phyloP scores from a whole-genome alignment of 2,797 vertebrate species.

The Bradypodion ventrale region DNA sequence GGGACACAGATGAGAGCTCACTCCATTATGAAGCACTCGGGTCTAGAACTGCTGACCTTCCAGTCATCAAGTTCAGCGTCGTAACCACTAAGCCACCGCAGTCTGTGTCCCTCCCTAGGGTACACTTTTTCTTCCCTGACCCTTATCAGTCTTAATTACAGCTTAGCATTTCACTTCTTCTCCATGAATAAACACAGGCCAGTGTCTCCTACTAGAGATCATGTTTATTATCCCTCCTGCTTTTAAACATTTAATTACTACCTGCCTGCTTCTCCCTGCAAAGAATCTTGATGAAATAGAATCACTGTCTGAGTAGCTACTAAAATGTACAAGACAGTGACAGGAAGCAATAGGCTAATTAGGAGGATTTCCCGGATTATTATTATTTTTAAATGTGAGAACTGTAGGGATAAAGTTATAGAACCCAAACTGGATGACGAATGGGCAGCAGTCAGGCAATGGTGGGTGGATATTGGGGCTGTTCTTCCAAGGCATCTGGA shows the following conservation, averaged over 20 bases:
- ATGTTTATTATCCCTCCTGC: neutral
- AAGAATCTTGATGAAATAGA: neutral
- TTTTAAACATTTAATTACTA: neutral
- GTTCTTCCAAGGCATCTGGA: no score
- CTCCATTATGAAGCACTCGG: no score
- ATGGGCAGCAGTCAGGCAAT: neutral
- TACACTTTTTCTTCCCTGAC: neutral
- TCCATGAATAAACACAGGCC: no score
- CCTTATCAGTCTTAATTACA: neutral
- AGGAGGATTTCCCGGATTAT: neutral
- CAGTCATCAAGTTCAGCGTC: no score
- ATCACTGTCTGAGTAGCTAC: no score
- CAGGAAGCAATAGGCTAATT: neutral
- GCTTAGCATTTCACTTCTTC: neutral
- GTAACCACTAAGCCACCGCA: no score
- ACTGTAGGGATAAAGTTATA: neutral
- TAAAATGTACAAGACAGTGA: neutral
- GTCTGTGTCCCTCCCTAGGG: neutral
- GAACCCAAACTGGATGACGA: neutral
- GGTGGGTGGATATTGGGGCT: no score
- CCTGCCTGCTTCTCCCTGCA: neutral
- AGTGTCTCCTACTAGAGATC: neutral
- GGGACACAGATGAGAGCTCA: no score
- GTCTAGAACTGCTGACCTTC: no score
- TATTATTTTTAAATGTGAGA: neutral